A percentile compares a stretch with the other conserved stretches of the same genome.
Evolutionary conservation across 92 coral and sea anemone genomes (phyloP).

Genomic region (Galaxea fascicularis): DNA sequence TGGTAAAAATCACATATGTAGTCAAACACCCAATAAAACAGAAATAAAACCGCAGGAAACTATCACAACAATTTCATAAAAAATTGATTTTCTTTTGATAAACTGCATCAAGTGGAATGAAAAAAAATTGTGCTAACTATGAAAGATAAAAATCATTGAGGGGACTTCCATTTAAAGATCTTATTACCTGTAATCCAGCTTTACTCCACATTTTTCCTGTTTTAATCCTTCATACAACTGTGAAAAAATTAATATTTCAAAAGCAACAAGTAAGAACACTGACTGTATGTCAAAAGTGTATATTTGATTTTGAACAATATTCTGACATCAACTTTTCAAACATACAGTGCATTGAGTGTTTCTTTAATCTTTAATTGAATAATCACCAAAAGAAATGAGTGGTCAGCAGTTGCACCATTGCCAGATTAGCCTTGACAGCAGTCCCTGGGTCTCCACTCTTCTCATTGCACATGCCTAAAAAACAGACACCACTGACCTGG

Average conservation of each 20-base stretch:
- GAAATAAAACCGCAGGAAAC: not conserved
- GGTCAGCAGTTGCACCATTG: too few species aligned
- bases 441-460: too few species aligned
- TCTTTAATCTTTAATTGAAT: too few species aligned
- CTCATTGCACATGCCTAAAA: not conserved
- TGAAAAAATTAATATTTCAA: not conserved
- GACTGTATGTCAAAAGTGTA: too few species aligned
- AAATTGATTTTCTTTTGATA: not conserved
- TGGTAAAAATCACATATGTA: not conserved
- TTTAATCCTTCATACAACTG: slow-evolving; percentile 92
- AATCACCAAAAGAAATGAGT: too few species aligned
- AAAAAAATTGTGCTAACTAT: too few species aligned
- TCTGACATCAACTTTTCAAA: not conserved
- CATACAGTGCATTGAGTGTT: not conserved
- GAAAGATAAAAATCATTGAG: too few species aligned
- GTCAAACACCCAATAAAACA: too few species aligned
- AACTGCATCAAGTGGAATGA: too few species aligned
- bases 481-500: slow-evolving; percentile 66
- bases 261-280: not conserved
- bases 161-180: too few species aligned
- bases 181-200: slow-evolving; percentile 90
- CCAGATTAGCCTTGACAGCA: too few species aligned
- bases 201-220: slow-evolving; percentile 94
- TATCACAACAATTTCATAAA: not conserved
- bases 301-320: too few species aligned